Conservation (phyloP, 2,113 vertebrate species). For the Labeo catla region DNA sequence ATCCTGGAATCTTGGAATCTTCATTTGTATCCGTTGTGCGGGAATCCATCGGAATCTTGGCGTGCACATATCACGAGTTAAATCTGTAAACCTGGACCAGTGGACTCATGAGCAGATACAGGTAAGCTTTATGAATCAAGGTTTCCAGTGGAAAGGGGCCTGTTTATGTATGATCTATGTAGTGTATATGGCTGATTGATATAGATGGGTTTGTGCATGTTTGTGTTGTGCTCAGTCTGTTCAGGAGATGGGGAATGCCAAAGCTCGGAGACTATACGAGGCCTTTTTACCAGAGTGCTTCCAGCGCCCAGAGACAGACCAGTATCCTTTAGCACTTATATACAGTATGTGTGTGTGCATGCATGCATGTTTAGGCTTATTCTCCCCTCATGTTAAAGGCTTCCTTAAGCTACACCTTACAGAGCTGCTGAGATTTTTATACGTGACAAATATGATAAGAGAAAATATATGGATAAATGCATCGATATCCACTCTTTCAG, state of each 20-base stretch:
- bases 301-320: constrained; percentile 92
- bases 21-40: constrained; percentile 96
- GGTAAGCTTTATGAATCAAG: constrained; percentile 69
- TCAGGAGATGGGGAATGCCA: constrained; percentile 97
- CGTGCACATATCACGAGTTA: constrained; percentile 97
- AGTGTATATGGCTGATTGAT: not conserved
- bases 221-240: constrained; percentile 80
- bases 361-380: not conserved
- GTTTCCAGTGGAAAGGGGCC: not conserved
- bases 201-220: not conserved
- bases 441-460: constrained; percentile 97
- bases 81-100: constrained; percentile 97
- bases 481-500: constrained; percentile 88
- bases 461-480: constrained; percentile 95
- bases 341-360: not conserved
- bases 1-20: constrained; percentile 97
- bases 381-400: not conserved
- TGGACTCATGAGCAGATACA: constrained; percentile 99
- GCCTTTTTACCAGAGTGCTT: constrained; percentile 95
- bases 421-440: constrained; percentile 94
- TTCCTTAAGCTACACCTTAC: constrained; percentile 73
- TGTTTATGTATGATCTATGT: not conserved
- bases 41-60: constrained; percentile 98
- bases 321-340: constrained; percentile 77
- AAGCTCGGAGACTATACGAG: constrained; percentile 94